Conservation (phyloP, 23 tunicate genomes). For the Ascidia mentula region DNA sequence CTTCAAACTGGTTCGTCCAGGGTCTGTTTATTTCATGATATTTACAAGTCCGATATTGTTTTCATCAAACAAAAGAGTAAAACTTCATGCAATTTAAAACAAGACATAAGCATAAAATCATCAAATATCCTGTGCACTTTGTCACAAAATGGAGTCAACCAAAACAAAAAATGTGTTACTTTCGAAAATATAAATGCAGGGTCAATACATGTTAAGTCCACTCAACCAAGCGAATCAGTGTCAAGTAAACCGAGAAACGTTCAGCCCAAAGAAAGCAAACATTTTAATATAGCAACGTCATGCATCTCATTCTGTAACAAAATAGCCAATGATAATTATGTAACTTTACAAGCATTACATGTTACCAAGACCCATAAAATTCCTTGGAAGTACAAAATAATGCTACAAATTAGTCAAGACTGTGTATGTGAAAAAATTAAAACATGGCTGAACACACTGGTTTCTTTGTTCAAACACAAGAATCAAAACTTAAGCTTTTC, state of each 20-base stretch:
- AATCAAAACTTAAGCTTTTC: not conserved
- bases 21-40: not conserved
- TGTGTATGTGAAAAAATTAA: not conserved
- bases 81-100: constrained; percentile 5
- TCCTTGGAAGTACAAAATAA: too few relatives aligned
- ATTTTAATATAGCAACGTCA: too few relatives aligned
- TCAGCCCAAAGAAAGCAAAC: too few relatives aligned
- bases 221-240: constrained; percentile 13
- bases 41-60: not conserved
- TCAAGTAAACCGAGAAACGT: too few relatives aligned
- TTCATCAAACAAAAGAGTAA: not conserved
- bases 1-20: not conserved
- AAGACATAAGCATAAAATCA: not conserved
- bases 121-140: not conserved
- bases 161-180: not conserved
- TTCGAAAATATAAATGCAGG: too few relatives aligned
- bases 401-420: too few relatives aligned
- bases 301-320: too few relatives aligned
- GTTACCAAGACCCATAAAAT: too few relatives aligned
- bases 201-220: too few relatives aligned
- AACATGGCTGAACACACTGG: not conserved
- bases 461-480: not conserved
- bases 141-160: not conserved
- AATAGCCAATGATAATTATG: too few relatives aligned
- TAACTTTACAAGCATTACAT: too few relatives aligned